These are phyloP conservation scores for Micrasema longulum DNA, from an alignment of 1,140 invertebrate species.

Conservation along the genomic window DNA sequence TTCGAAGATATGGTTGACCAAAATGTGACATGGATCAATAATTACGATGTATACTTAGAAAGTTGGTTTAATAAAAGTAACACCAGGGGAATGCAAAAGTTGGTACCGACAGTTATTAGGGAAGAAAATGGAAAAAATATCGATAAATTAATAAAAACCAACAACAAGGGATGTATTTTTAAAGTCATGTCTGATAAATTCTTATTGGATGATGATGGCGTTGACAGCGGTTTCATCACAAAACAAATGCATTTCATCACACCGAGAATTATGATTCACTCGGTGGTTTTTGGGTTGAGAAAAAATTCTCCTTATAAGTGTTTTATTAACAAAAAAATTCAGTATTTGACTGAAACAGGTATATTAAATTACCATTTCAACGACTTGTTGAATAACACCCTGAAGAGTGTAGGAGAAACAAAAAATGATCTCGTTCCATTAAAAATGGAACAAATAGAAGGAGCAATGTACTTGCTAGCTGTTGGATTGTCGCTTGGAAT, in stretches of 20 bases:
- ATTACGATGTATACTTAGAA: not conserved
- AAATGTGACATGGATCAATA: conserved; percentile 16
- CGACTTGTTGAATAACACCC: not conserved
- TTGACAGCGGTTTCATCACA: not conserved
- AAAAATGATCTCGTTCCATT: not conserved
- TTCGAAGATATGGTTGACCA: conserved; percentile 26
- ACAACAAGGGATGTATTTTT: conserved; percentile 19
- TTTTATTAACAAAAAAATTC: conserved; percentile 34
- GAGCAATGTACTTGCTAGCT: not conserved
- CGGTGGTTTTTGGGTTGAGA: conserved; percentile 12
- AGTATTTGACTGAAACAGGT: conserved; percentile 28
- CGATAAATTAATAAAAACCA: not conserved
- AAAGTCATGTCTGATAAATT: conserved; percentile 29
- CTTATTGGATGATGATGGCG: not conserved
- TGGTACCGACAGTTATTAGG: not conserved
- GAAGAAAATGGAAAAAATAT: conserved; percentile 4
- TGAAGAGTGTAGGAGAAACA: not conserved
- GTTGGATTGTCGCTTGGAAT: not conserved
- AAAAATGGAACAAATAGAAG: conserved; percentile 6
- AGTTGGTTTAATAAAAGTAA: not conserved
- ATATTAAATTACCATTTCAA: conserved; percentile 16
- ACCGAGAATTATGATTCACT: conserved; percentile 7
- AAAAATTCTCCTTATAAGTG: conserved; percentile 35
- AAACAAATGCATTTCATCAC: conserved; percentile 22
- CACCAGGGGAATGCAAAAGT: not conserved